Conservation (phyloP, 2,113 vertebrate species). For the Todiramphus saurophagus region DNA sequence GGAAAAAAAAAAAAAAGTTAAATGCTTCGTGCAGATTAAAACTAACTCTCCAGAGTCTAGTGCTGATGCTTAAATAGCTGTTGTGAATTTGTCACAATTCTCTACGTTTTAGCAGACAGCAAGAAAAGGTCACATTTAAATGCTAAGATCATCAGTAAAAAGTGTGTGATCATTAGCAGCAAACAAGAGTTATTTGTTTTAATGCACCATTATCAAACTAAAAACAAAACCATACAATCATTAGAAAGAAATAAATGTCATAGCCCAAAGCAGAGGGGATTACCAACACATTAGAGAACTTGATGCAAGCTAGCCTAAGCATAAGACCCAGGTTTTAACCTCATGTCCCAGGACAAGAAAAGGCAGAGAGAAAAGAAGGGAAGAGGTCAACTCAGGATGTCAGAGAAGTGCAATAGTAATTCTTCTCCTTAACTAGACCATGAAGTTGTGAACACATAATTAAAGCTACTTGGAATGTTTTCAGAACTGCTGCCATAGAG, state of each 20-base stretch:
- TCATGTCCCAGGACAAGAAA: background rate
- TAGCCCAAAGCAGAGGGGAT: background rate
- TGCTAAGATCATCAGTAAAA: background rate
- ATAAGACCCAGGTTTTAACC: background rate
- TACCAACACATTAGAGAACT: background rate
- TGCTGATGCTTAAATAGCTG: background rate
- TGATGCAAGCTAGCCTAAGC: background rate
- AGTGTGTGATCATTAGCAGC: background rate
- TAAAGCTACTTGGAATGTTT: background rate
- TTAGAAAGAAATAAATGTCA: background rate
- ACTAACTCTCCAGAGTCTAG: background rate
- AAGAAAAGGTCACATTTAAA: conserved; percentile 37
- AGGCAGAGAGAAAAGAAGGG: background rate
- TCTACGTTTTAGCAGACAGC: background rate
- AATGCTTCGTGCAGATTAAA: background rate
- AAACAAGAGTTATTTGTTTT: background rate
- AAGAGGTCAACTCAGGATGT: background rate
- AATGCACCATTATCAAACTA: background rate
- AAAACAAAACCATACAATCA: background rate
- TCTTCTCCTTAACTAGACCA: background rate
- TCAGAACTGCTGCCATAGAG: background rate
- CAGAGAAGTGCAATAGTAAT: background rate
- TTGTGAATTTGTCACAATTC: background rate
- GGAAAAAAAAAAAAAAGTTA: background rate
- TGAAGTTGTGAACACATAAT: background rate